These are phyloP conservation scores for Australoheros scitulus DNA, from an alignment of 2,113 vertebrate genomes.

Conservation along the genomic window DNA sequence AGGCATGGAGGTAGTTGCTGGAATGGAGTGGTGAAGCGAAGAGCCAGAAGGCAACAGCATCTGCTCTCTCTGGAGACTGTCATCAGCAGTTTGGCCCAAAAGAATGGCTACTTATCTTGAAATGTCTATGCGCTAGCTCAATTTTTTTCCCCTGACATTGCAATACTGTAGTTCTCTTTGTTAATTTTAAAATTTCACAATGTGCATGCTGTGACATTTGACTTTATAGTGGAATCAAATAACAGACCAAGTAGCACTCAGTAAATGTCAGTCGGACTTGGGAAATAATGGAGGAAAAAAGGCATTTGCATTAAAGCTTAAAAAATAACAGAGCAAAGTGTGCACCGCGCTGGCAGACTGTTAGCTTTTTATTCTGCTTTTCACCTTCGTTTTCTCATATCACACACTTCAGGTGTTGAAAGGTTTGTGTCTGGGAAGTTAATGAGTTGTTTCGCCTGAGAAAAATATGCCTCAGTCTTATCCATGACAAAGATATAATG, in stretches of 20 bases:
- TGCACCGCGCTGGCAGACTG: background rate
- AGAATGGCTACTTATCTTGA: slow-evolving; percentile 63
- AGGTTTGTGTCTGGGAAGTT: slow-evolving; percentile 68
- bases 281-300: slow-evolving; percentile 50
- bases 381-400: slow-evolving; percentile 44
- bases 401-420: slow-evolving; percentile 42
- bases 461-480: slow-evolving; percentile 60
- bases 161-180: slow-evolving; percentile 36
- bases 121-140: slow-evolving; percentile 34
- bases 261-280: slow-evolving; percentile 63
- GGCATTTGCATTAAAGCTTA: slow-evolving; percentile 40
- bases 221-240: slow-evolving; percentile 59
- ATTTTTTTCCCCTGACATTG: slow-evolving; percentile 28
- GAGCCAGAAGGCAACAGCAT: slow-evolving; percentile 76
- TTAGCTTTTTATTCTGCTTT: slow-evolving; percentile 36
- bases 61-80: slow-evolving; percentile 74
- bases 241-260: slow-evolving; percentile 38
- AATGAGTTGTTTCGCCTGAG: slow-evolving; percentile 66
- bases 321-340: slow-evolving; percentile 17
- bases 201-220: slow-evolving; percentile 61
- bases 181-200: slow-evolving; percentile 62
- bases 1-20: slow-evolving; percentile 64
- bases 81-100: slow-evolving; percentile 70
- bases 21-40: slow-evolving; percentile 66
- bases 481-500: slow-evolving; percentile 66